Evolutionary conservation across 2,888 invertebrate species (phyloP).

Genomic region (Junonia oenone): DNA sequence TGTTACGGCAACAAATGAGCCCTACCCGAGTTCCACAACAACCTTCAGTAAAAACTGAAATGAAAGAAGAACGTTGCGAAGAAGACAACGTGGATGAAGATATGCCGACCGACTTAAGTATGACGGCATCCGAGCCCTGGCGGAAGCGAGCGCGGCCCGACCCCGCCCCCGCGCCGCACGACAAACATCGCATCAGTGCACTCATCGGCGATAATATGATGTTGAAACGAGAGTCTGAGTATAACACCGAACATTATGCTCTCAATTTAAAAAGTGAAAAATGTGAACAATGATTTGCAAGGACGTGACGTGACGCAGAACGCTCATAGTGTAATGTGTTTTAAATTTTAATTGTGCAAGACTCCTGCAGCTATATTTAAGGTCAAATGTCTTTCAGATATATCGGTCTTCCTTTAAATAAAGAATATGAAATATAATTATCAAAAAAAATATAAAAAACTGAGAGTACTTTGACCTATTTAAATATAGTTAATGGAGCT

Average conservation of each 20-base stretch:
- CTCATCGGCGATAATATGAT: conserved; percentile 71
- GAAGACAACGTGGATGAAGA: conserved; percentile 81
- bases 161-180: conserved; percentile 48
- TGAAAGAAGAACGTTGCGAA: conserved; percentile 71
- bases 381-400: conserved; percentile 72
- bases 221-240: conserved; percentile 68
- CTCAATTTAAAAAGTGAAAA: conserved; percentile 76
- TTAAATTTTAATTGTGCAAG: conserved; percentile 23
- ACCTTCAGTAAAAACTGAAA: conserved; percentile 65
- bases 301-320: conserved; percentile 23
- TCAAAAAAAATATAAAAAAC: conserved; percentile 35
- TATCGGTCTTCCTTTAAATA: conserved; percentile 59
- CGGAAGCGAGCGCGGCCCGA: conserved; percentile 65
- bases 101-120: conserved; percentile 85
- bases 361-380: conserved; percentile 66
- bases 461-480: conserved; percentile 73
- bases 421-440: conserved; percentile 34
- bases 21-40: conserved; percentile 75
- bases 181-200: conserved; percentile 75
- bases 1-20: conserved; percentile 89
- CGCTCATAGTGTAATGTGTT: conserved; percentile 42
- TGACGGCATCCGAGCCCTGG: conserved; percentile 75
- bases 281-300: conserved; percentile 72
- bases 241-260: conserved; percentile 64
- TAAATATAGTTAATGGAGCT: conserved; percentile 58